Evolutionary conservation across 2,797 vertebrate species (phyloP), one percentile per base, ranked within the genome.

Genomic region (Pipistrellus nathusii): DNA sequence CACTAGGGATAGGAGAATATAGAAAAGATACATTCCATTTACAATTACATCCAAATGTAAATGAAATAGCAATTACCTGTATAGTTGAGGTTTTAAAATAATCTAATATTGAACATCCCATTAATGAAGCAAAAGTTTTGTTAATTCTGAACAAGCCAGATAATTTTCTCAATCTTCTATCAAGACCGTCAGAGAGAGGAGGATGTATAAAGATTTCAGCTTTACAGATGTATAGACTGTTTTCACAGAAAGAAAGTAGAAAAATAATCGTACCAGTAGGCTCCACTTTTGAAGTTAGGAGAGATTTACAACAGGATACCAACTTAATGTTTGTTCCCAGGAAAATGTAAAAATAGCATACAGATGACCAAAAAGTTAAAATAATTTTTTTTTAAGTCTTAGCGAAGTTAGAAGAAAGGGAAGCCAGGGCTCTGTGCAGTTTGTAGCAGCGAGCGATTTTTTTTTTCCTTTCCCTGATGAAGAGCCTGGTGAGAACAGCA

Each of bases 71-170:
- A 89, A 59, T 91, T 48, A 30, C 18, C 41, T 86, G n/a, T 27
- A 62, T 46, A 81, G 90, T 53, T 73, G 44, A 57, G 14, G 8
- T 73, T 95, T 71, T 84, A 91, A 92, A 92, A 53, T 66, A 72
- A 73, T 83, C 80, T 85, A 85, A 77, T 57, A 77, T 12, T 81
- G 92, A 82, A 64, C 18, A 90, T 84, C 27, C 69, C 46, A 85
- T 51, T 86, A 91, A 94, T 2, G 35, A 92, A 82, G 84, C 35
- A 92, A 91, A 94, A 59, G 51, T 64, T 94, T 85, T 72, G 6
- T 53, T 92, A 89, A 82, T 83, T 94, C 38, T 64, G 20, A 92
- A 89, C 75, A 80, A 71, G 15, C 20, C 69, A 51, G 23, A 53
- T 57, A 64, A 85, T 62, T 94, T 93, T 81, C 53, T 78, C 64